A percentile compares a stretch with the other conserved stretches of the same genome.
Evolutionary conservation across 1,140 invertebrate species (phyloP).

Genomic region (Drosophila leontia): DNA sequence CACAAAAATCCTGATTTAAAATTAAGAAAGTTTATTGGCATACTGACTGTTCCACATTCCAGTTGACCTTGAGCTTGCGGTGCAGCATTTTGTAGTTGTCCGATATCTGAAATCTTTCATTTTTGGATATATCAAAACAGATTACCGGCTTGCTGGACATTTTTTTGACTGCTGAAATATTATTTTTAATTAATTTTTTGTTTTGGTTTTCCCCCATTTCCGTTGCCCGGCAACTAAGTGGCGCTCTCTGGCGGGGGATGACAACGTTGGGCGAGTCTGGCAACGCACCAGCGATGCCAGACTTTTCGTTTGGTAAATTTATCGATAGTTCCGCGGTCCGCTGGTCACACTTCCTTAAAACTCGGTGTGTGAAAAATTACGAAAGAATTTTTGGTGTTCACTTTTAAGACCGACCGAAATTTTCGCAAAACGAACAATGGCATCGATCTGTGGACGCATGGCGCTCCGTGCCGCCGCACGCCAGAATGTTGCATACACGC

Average conservation of each 20-base stretch:
- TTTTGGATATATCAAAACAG: slow-evolving; percentile 94
- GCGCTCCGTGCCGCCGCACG: slow-evolving; percentile 85
- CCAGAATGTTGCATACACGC: slow-evolving; percentile 85
- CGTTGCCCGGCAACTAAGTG: slow-evolving; percentile 38
- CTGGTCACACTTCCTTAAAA: slow-evolving; percentile 48
- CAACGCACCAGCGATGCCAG: no score
- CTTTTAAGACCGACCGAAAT: slow-evolving; percentile 66
- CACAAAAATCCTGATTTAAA: no score
- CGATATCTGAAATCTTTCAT: slow-evolving; percentile 93
- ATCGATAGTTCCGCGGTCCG: not conserved
- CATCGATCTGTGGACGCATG: slow-evolving; percentile 86
- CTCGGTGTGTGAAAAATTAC: slow-evolving; percentile 77
- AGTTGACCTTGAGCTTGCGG: slow-evolving; percentile 93
- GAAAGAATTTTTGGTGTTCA: slow-evolving; percentile 79
- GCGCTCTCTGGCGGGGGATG: slow-evolving; percentile 7
- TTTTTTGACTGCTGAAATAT: slow-evolving; percentile 4
- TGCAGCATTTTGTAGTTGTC: slow-evolving; percentile 96
- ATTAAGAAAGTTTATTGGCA: not conserved
- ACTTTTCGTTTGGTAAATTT: no score
- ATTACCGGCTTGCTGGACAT: slow-evolving; percentile 68
- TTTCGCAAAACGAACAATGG: slow-evolving; percentile 86
- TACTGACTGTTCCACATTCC: slow-evolving; percentile 93
- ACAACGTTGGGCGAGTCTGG: no score
- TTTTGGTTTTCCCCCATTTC: slow-evolving; percentile 18
- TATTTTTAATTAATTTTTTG: slow-evolving; percentile 24